Base-by-base conservation (phyloP, 92 coral and sea anemone genomes). In the Heteractis magnifica region DNA sequence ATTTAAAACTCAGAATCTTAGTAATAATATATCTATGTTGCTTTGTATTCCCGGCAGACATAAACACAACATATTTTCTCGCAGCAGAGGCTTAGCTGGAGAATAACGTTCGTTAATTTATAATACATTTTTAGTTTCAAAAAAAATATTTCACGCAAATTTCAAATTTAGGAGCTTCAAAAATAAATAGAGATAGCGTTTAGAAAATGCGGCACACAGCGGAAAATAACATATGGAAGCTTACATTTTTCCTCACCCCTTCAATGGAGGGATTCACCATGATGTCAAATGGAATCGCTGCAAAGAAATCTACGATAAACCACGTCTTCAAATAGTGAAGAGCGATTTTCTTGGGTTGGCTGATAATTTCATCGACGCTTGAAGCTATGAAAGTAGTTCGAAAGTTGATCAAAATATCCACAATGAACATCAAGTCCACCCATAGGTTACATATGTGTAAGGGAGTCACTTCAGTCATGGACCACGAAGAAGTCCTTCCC, bases 231-330 rank as follows among this genome's bases (percentile, higher is more conserved):
- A 16, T 4, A 9, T 15, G 20, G 16, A 64, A 16, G 71, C 71
- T 64, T 64, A 64, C 71, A 64, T 64, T 64, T 52, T 48, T 51
- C 48, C 88, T 59, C 52, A 83, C 86, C 85, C 90, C 88, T 80
- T 79, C 88, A 51, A 82, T 71, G 10, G 82, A 74, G 6, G 79
- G 80, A 10, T 56, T 84, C 16, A 93, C 86, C 89, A 97, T 89
- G 79, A 90, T 86, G 62, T 97, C 98, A 71, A 97, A 94, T 14
- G 99, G 99, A 51, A 97, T 92, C 6, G 99, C 99, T 8, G 99
- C 98, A 23, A 97, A 86, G 74, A 90, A 94, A 80, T 97, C 99
- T 59, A 94, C 98, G 58, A 92, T 88, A 77, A 97, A 97, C 99
- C 99, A 97, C 10, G 97, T 53, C 89, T 88, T 92, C 56, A 94